Base-by-base conservation (phyloP, 2,797 vertebrate species). In the Lophotriccus pileatus region DNA sequence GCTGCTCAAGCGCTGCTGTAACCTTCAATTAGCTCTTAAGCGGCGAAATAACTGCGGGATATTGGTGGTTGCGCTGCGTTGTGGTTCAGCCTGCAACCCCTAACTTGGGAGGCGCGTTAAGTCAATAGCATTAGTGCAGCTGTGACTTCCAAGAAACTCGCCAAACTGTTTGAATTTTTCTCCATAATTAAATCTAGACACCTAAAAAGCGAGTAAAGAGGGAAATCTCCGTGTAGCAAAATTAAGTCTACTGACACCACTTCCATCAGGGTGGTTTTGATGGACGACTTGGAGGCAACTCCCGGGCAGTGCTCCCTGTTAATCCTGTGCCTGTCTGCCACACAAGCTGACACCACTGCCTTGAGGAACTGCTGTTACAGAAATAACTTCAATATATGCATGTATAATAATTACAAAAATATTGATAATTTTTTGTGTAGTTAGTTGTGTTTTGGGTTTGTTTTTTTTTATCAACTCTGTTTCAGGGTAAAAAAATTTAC, bases 241-340 rank as follows among this genome's bases (percentile, higher is more conserved):
- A 44, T 5, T 30, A 30, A 30, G 25, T 46, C 12, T 67, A 0
- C 3, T 46, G 23, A 3, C 5, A n/a, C 1, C 7, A 2, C 7
- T 52, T 19, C 4, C 10, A 8, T 23, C 0, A 1, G 13, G 0
- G 12, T 37, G 20, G 23, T 27, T 70, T 56, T 44, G 14, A 10
- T 60, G n/a, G 55, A 12, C 7, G 11, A 14, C 15, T 4, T 24
- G 1, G 12, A 58, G 23, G 15, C 59, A 28, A 53, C 78, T 79
- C 13, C 20, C 7, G 19, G n/a, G 12, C 18, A 12, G 14, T 3
- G 12, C 55, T 70, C 53, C 28, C 15, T 6, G 3, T 20, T 63
- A 37, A 43, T 19, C 39, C 12, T 15, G 13, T 0, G 0, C 32
- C 34, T 67, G 32, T 23, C 32, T 25, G 2, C 46, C 15, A 3